A percentile compares a stretch with the other conserved stretches of the same genome.
Conservation (phyloP, 2,888 invertebrate genomes). For the Drosophila niveifrons region DNA sequence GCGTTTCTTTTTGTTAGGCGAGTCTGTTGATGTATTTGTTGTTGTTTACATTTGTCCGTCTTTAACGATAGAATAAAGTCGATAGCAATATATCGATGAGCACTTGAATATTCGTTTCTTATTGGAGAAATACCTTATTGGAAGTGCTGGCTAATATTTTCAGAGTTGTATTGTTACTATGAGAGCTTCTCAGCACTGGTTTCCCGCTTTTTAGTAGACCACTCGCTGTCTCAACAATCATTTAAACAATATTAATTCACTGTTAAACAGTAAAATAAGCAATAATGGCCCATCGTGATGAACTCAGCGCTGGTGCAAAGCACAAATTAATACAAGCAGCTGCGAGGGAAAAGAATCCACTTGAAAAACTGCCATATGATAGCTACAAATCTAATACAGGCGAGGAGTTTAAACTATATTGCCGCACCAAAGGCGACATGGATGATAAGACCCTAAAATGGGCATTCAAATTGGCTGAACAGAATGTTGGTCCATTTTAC, state of each 20-base stretch:
- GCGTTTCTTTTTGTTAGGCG: background rate
- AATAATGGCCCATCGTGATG: constrained; percentile 74
- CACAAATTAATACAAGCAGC: constrained; percentile 84
- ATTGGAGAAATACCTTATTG: no score
- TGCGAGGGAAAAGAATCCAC: constrained; percentile 81
- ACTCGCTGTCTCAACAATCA: constrained; percentile 11
- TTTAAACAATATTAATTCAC: background rate
- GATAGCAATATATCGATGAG: no score
- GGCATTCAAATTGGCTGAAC: constrained; percentile 85
- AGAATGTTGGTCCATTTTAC: constrained; percentile 83
- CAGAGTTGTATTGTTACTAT: constrained; percentile 32
- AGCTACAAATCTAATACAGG: constrained; percentile 61
- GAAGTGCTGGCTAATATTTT: constrained; percentile 26
- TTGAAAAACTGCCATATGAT: constrained; percentile 74
- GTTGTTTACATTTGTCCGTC: no score
- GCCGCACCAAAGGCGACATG: constrained; percentile 82
- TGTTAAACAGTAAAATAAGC: background rate
- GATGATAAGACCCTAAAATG: constrained; percentile 83
- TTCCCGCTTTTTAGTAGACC: constrained; percentile 50
- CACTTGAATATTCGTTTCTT: no score
- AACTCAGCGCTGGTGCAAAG: constrained; percentile 73
- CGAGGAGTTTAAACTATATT: constrained; percentile 75
- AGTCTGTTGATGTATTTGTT: no score
- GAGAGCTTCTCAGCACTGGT: constrained; percentile 18
- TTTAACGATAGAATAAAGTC: no score